Conservation (phyloP, 1,140 invertebrate genomes). For the Drosophila guanche region DNA sequence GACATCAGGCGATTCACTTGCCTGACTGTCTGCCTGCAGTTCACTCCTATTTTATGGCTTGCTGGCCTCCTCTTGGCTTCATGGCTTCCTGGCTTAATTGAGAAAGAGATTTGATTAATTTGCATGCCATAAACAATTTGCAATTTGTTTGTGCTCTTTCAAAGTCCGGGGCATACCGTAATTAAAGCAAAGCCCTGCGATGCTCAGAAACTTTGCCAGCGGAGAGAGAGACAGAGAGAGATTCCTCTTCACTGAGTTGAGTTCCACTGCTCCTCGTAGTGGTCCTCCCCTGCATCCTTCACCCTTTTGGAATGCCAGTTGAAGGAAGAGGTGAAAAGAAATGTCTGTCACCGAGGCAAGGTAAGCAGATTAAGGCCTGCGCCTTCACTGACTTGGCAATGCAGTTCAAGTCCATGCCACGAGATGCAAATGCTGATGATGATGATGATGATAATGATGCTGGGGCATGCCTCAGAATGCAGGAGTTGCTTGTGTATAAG, state of each 20-base stretch:
- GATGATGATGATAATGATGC: constrained; percentile 16
- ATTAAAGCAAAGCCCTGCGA: constrained; percentile 74
- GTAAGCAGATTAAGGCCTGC: constrained; percentile 72
- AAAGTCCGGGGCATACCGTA: constrained; percentile 59
- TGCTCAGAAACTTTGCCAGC: constrained; percentile 47
- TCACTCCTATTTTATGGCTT: neutral
- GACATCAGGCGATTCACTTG: constrained; percentile 15
- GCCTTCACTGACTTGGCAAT: constrained; percentile 74
- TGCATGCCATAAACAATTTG: constrained; percentile 80
- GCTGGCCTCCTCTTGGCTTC: neutral
- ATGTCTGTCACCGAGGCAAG: constrained; percentile 65
- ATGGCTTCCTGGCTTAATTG: constrained; percentile 62
- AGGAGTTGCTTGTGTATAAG: neutral
- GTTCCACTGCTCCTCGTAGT: too few species aligned
- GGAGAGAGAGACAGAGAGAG: neutral
- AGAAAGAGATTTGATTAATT: constrained; percentile 79
- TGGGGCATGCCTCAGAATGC: constrained; percentile 27
- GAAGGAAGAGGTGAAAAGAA: constrained; percentile 21
- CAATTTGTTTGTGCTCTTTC: constrained; percentile 78
- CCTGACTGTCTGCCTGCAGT: neutral
- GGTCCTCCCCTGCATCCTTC: too few species aligned
- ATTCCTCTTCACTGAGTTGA: constrained; percentile 15
- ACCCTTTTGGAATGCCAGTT: neutral
- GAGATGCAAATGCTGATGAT: constrained; percentile 41
- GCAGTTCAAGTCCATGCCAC: constrained; percentile 54